phyloP scores from a whole-genome alignment of 1,140 invertebrate species.

The Tetramorium simillimum region DNA sequence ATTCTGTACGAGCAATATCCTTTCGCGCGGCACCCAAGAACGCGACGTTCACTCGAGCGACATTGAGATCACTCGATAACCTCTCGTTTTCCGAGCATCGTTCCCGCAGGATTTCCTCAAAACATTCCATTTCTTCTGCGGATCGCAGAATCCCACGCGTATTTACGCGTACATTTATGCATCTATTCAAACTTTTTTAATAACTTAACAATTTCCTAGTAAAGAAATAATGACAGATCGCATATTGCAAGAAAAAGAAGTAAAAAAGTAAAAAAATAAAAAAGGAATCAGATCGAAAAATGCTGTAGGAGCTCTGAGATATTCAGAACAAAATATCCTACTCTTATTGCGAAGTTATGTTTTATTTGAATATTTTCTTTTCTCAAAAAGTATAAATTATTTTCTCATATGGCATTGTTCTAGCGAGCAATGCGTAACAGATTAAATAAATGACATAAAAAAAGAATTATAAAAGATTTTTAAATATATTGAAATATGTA shows the following conservation, averaged over 20 bases:
- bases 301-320: background rate
- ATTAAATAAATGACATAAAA: background rate
- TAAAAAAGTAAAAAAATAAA: background rate
- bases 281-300: background rate
- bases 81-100: constrained; percentile 40
- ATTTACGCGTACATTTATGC: background rate
- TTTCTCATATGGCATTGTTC: background rate
- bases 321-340: background rate
- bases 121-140: background rate
- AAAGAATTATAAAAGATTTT: background rate
- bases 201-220: constrained; percentile 3
- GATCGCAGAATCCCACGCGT: background rate
- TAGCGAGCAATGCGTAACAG: background rate
- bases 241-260: background rate
- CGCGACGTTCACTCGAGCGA: constrained; percentile 38
- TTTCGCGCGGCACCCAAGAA: constrained; percentile 30
- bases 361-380: background rate
- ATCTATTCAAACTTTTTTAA: background rate
- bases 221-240: background rate
- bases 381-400: too few relatives aligned
- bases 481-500: background rate
- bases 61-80: constrained; percentile 49
- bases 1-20: constrained; percentile 48
- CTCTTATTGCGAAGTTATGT: background rate
- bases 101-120: constrained; percentile 22